Evolutionary conservation across 2,888 invertebrate genomes (phyloP), one percentile per base, ranked within the genome.

Genomic region (Serrognathus titanus): DNA sequence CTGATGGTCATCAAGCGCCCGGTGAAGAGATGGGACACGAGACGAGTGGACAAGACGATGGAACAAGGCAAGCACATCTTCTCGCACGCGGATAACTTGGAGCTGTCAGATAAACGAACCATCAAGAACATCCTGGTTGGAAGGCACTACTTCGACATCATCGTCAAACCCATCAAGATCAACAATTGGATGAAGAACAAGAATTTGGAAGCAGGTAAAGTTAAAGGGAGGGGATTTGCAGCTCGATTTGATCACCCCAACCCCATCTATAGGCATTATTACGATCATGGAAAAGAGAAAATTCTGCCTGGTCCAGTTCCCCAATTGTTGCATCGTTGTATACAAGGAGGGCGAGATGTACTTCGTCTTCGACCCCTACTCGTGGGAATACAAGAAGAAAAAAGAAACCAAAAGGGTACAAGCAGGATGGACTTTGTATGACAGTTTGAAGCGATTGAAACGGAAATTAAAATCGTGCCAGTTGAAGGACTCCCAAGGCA

Each of bases 291-390:
- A 57, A 0, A 75, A 72, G 62, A 75, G 83, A 38, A 75, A 81
- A 11, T 85, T 85, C 66, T 80, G 86, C 36, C 75, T 88, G 13
- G 68, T 87, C 10, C 81, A 82, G 63, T 84, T 83, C 59, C 78
- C 82, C 0, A 78, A 81, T 51, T 79, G 80, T 36, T 83, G 82
- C 62, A 79, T 82, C 70, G 84, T 84, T 0, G 70, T 87, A 16
- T 83, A 82, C 60, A 80, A 81, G 57, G 71, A 74, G 0, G 82
- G 83, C 45, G 81, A 82, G 8, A 80, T 74, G 52, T 85, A 77
- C 62, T 85, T 87, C 66, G 68, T 87, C 1, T 88, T 87, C 65
- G 85, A 87, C 71, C 82, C 87, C 0, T 85, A 86, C 63, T 35
- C 61, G 6, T 61, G 59, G 37, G 62, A 50, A 10, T 39, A 46